Evolutionary conservation across 2,113 vertebrate genomes (phyloP), one percentile per base, ranked within the genome.

Genomic region (Mormyrus iriodes): DNA sequence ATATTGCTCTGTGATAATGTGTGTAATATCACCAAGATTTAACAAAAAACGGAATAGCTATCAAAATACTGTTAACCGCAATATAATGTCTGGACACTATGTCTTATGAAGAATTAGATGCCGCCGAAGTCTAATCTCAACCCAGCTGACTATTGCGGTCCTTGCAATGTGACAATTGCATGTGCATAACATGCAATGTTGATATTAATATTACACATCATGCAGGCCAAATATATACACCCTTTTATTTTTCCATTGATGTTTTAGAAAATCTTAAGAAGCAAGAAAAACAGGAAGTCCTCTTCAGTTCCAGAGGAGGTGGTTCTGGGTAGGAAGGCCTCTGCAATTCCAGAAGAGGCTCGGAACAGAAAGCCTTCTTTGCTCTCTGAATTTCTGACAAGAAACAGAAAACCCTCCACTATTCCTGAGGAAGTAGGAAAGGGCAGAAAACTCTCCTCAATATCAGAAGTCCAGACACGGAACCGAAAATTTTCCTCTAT

Each of bases 371-470:
- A 95, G 88, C 88, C 91, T 6, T 95, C 95, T 88, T 93, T 91
- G 0, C 95, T 95, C 88, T 92, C 92, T 6, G 95, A 95, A 89
- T 51, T 94, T 5, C 89, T 94, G 89, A 90, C 90, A 82, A 93
- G 92, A 86, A 94, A 89, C 0, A 61, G 88, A 58, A 89, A 89
- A 53, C 31, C 88, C 35, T 88, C 88, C 27, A 53, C 88, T 12
- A 52, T 88, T 49, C 46, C 88, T 49, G 86, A 52, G 27, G 84
- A 27, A 31, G 93, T 21, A 10, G 6, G 4, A 13, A 91, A 61
- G 79, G 92, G 7, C 90, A 94, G 94, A 90, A 95, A 90, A 92
- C 86, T 90, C 0, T 95, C 95, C 0, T 10, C 92, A 12, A 94
- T 95, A 85, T 21, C 21, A 0, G 95, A 96, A 49, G 94, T 95